Base-by-base conservation (phyloP, 1,140 invertebrate genomes). In the Drosophila albomicans region DNA sequence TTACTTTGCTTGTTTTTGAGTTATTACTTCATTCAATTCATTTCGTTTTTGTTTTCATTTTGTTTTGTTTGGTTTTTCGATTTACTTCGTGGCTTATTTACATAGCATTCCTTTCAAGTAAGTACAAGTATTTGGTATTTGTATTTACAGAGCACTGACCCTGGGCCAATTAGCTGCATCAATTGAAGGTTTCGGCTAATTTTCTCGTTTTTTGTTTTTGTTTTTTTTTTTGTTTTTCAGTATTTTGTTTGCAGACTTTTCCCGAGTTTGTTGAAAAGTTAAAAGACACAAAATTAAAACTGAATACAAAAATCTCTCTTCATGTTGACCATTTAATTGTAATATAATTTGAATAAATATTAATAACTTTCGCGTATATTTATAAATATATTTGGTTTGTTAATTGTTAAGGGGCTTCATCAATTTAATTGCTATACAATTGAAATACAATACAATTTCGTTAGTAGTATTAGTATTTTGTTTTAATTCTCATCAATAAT, bases 101-200 rank as follows among this genome's bases (percentile, higher is more conserved):
- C 84, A 88, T 84, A 78, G 77, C 87, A 49, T 79, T 51, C 35
- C 52, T 72, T 82, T 80, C 45, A 71, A 69, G 68, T 78, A 68
- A 48, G 32, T 43, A 8, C 59, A 11, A 59, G 41, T 43, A 38
- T 57, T 65, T 64, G 43, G 32, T 66, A 38, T 70, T 51, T 63
- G 64, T 88, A 89, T 88, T 84, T 88, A 84, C 85, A 88, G 82
- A 82, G 82, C 75, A 72, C 25, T 71, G 68, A 72, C 68, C 61
- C 48, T 41, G 13, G 68, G 74, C 61, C 62, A 76, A 78, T 80
- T 74, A 75, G 78, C 71, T 80, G 73, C 71, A 70, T 84, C 54
- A 52, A 69, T 59, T 67, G 63, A 74, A 69, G 41, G 57, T 32
- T 67, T 61, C 15, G 13, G 13, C 25, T 45, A 30, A 38, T 48